Base-by-base conservation (phyloP, 2,888 invertebrate species). In the Seira sanloemensis region DNA sequence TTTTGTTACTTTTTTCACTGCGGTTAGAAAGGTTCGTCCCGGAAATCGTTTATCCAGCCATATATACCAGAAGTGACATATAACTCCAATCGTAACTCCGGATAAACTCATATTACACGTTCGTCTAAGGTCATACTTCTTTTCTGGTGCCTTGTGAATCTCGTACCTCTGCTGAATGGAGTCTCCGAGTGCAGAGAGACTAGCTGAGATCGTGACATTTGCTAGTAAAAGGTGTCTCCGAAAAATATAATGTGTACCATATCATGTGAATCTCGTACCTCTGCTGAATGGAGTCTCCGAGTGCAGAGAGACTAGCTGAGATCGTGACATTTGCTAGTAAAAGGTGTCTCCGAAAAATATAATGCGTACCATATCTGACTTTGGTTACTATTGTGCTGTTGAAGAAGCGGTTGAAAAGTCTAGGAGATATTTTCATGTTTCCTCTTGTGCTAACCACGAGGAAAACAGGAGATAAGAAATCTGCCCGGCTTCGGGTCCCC, bases 51-150 rank as follows among this genome's bases (percentile, higher is more conserved):
- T 92, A 90, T 97, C 97, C 80, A 98, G 91, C 86, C 94, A 92
- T 80, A 93, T 93, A 91, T 98, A 98, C 97, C 97, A 97, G 90
- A 94, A 94, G 91, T 98, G 98, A 90, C 96, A 95, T 26, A 96
- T 92, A 7, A 95, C 91, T 24, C 97, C 97, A 2, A 96, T 94
- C 1, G 94, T 93, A 68, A 94, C 91, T 1, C 97, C 97, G 7
- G 96, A 95, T 26, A 94, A 91, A 2, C 94, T 94, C 95, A 97
- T 97, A 84, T 96, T 94, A 19, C 91, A 91, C 0, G 96, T 95
- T 84, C 97, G 93, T 16, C 37, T 37, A 2, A 90, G 90, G 90
- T 94, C 93, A 92, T 93, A 94, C 82, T 91, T 91, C 2, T 93
- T 91, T 85, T 93, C 91, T 79, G 94, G 92, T 23, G 92, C 92